Conservation (phyloP, 2,797 vertebrate species). For the Paguma larvata region DNA sequence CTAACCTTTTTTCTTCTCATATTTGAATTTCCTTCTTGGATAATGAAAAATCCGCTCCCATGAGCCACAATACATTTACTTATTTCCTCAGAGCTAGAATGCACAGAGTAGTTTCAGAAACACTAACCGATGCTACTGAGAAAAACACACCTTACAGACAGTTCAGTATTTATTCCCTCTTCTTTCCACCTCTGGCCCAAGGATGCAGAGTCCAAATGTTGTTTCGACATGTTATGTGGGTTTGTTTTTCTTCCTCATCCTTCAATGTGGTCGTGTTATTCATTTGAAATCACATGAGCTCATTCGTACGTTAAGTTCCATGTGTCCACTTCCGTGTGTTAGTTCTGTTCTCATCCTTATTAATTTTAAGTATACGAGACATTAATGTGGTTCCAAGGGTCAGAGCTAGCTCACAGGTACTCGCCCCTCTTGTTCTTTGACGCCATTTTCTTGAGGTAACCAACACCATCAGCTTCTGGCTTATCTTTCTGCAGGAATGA, state of each 20-base stretch:
- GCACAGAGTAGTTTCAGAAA: background rate
- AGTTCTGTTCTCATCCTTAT: background rate
- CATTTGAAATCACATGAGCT: background rate
- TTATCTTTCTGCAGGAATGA: background rate
- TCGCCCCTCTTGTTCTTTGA: rapidly evolving
- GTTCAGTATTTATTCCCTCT: rapidly evolving
- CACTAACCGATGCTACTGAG: background rate
- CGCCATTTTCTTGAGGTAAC: rapidly evolving
- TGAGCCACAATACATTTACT: rapidly evolving
- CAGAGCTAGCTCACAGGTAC: background rate
- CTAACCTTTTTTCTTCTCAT: background rate
- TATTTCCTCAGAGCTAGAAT: background rate
- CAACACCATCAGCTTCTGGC: rapidly evolving
- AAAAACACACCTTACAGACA: background rate
- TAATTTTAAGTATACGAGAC: background rate
- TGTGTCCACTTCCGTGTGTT: background rate
- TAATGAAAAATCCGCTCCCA: background rate
- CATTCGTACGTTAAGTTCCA: background rate
- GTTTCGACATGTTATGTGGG: rapidly evolving
- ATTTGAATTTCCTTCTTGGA: background rate
- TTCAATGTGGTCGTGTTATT: background rate
- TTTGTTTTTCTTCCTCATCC: background rate
- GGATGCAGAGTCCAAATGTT: rapidly evolving
- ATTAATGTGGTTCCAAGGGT: background rate
- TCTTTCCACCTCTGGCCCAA: background rate